Conservation (phyloP, 1,140 invertebrate genomes). For the Portunus trituberculatus region DNA sequence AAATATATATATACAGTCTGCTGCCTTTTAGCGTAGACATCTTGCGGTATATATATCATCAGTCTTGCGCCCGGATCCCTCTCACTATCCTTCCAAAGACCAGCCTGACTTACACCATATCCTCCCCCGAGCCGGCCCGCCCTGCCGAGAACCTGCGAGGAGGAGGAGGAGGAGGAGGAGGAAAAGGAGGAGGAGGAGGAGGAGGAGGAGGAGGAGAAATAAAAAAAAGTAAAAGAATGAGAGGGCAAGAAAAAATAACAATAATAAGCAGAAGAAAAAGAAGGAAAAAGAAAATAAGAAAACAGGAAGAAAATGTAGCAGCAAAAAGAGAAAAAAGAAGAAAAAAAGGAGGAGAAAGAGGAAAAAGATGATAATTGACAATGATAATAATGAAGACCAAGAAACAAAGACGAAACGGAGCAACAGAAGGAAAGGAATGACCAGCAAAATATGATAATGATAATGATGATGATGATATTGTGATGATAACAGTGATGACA, state of each 20-base stretch:
- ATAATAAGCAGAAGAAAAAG: no score
- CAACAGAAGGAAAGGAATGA: background rate
- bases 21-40: conserved; percentile 43
- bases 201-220: background rate
- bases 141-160: background rate
- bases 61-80: background rate
- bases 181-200: background rate
- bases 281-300: background rate
- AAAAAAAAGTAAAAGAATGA: background rate
- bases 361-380: no score
- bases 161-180: background rate
- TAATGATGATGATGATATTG: no score
- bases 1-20: background rate
- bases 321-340: background rate
- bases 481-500: no score
- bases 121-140: background rate
- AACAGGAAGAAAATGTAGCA: background rate
- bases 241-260: no score
- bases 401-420: background rate
- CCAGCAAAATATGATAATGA: no score
- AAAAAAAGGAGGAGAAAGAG: no score
- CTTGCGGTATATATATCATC: conserved; percentile 29
- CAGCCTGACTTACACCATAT: background rate
- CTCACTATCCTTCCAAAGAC: background rate
- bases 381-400: no score